phyloP scores from a whole-genome alignment of 2,113 vertebrate species.

The Nothoprocta pentlandii region DNA sequence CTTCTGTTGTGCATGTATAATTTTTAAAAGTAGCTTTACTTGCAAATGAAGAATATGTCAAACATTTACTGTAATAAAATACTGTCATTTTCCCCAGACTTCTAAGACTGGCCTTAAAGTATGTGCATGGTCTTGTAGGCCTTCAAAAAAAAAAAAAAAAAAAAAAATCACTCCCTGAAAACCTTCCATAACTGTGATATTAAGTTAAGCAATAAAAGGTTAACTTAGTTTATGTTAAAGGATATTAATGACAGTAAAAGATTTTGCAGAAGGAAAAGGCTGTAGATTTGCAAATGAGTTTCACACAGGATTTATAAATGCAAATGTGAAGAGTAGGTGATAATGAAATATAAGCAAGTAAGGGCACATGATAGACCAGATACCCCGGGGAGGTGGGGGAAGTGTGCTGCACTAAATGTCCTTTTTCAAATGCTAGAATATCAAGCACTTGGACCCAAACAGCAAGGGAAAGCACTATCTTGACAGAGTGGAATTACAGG shows the following conservation, averaged over 20 bases:
- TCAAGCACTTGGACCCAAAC: background rate
- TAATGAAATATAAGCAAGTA: slow-evolving; percentile 46
- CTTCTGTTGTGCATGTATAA: slow-evolving; percentile 28
- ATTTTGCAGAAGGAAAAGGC: slow-evolving; percentile 6
- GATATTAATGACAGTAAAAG: background rate
- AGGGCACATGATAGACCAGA: background rate
- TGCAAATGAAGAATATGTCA: slow-evolving; percentile 64
- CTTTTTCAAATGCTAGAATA: background rate
- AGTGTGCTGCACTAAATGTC: background rate
- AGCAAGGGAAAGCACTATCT: background rate
- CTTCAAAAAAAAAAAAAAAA: background rate
- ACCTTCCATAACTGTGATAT: background rate
- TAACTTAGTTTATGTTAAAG: background rate
- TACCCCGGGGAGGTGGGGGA: background rate
- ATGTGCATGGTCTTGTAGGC: slow-evolving; percentile 18
- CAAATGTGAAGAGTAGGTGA: slow-evolving; percentile 29
- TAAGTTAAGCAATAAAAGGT: slow-evolving; percentile 17
- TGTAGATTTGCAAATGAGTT: slow-evolving; percentile 37
- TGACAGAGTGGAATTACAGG: background rate
- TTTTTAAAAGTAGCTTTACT: slow-evolving; percentile 63
- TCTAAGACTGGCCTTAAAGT: slow-evolving; percentile 61
- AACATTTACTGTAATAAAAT: slow-evolving; percentile 54
- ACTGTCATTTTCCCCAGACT: background rate
- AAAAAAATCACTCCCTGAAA: background rate
- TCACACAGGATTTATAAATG: slow-evolving; percentile 59